Evolutionary conservation across 2,888 invertebrate genomes (phyloP), one percentile per base, ranked within the genome.

Genomic region (Odontocerum albicorne): DNA sequence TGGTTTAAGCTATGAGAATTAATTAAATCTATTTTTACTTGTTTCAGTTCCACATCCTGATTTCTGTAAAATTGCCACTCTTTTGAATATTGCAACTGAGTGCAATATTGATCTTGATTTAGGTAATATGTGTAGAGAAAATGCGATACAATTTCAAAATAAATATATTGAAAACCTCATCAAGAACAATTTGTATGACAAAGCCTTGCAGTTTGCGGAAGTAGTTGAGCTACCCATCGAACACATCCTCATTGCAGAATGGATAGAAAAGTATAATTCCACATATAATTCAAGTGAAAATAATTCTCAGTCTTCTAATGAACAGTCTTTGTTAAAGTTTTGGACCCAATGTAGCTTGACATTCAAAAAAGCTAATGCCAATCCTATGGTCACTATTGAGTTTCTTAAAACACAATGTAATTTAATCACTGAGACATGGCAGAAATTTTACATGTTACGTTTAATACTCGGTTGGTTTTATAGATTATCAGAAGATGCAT

Each of bases 271-370:
- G 64, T 75, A 77, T 63, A 73, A 77, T 62, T 72, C 67, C 54
- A 66, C 72, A 1, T 51, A 67, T 20, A 38, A 36, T 43, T 38
- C 38, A 1, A 32, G 19, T 20, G 51, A 51, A 10, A 42, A 33
- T 15, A 42, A 10, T 40, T 43, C 51, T 8, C 36, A 47, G 27
- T 16, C 20, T 27, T 40, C 45, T 2, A 39, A 42, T 22, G 44
- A 46, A 12, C 45, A 19, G 62, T 69, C 73, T 6, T 66, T 74
- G 27, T 72, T 74, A 0, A 66, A 72, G 0, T 83, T 83, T 64
- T 81, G 86, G 71, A 73, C 76, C 0, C 72, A 79, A 39, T 87
- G 87, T 62, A 83, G 87, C 57, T 69, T 73, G 42, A 82, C 83
- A 44, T 86, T 88, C 60, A 74, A 76, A 62, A 72, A 77, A 22